Base-by-base conservation (phyloP, 2,888 invertebrate species). In the Oscheius sp. region DNA sequence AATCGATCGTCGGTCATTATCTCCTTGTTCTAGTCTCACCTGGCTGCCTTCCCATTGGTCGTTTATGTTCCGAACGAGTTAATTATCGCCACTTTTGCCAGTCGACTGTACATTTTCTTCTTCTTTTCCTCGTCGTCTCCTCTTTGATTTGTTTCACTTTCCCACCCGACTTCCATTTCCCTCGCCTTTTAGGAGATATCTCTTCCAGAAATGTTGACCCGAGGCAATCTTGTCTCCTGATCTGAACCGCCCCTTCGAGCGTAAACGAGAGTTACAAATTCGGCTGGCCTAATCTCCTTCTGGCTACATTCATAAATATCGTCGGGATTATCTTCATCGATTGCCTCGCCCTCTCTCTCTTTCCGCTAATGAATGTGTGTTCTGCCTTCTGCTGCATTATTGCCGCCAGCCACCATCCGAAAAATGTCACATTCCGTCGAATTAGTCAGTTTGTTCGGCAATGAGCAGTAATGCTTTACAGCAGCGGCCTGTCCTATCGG, bases 281-380 rank as follows among this genome's bases (percentile, higher is more conserved):
- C 35, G 35, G 35, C 35, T 9, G 35, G 35, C 35, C 35, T 35
- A 35, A 35, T 35, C 35, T 35, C 35, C n/a, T n/a, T 6, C 35
- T 35, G 35, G 35, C 61, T 41, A 61, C 61, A 52, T 66, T 66
- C 66, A 66, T 66, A 66, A 66, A 49, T 52, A 66, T 52, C 25
- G 66, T 66, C 52, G 49, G 66, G 66, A 66, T 66, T 66, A 66
- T 66, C 66, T 66, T 16, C 66, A 66, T 66, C 66, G 66, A 66
- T 66, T 41, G 61, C 61, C 61, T 49, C 49, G 6, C 27, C 43
- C 43, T n/a, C 21, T 43, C 61, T 61, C 61, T 41, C 61, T 23
- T 58, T 41, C 61, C 43, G 61, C 61, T 61, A 61, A 61, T 61
- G 61, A 61, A 61, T 61, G 61, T 61, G 61, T 61, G 58, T 61